Evolutionary conservation across 2,113 vertebrate species (phyloP).

Genomic region (Piliocolobus tephrosceles): DNA sequence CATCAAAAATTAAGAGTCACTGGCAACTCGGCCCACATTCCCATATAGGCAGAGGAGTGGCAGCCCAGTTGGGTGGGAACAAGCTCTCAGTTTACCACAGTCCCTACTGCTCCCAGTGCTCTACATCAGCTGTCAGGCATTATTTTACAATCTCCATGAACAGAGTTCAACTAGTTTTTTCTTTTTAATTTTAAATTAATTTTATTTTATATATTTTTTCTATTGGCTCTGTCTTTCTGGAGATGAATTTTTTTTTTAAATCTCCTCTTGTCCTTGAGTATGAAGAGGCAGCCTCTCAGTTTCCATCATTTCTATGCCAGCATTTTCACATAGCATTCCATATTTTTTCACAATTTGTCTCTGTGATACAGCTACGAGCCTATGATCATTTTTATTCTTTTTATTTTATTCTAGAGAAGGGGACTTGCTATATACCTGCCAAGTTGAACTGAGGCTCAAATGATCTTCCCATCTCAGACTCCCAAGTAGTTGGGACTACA

Average conservation of each 20-base stretch:
- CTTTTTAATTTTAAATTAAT: background rate
- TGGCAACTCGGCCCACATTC: background rate
- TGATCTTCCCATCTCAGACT: background rate
- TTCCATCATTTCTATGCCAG: background rate
- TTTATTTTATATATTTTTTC: no score
- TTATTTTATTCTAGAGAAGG: background rate
- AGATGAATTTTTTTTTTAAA: no score
- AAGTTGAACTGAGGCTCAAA: background rate
- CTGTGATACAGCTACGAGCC: background rate
- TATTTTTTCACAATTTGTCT: background rate
- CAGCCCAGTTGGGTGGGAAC: background rate
- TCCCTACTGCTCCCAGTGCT: background rate
- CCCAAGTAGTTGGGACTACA: background rate
- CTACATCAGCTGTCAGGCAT: background rate
- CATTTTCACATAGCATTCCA: background rate
- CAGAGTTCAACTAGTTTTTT: background rate
- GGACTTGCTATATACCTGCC: background rate
- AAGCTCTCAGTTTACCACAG: background rate
- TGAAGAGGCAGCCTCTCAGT: background rate
- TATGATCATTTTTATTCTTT: background rate
- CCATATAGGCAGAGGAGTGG: background rate
- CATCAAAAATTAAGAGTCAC: background rate
- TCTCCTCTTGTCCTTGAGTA: background rate
- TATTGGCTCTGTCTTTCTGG: no score
- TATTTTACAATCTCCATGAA: background rate